Base-by-base conservation (phyloP, 2,797 vertebrate species). In the Amblyopsis hoosieri region DNA sequence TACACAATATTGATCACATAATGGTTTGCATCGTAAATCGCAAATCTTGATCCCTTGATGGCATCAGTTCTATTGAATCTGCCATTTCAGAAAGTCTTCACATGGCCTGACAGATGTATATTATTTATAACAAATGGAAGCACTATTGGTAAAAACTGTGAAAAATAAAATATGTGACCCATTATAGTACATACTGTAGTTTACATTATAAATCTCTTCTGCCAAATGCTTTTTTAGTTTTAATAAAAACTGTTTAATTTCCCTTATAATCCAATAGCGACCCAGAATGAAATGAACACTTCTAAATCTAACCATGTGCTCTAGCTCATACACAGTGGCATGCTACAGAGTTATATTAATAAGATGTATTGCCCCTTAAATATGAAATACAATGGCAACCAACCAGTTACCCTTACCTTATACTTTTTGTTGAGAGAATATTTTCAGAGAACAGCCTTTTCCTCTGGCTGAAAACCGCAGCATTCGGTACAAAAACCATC, bases 241-340 rank as follows among this genome's bases (percentile, higher is more conserved):
- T 72, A 86, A 87, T 90, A 79, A 89, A 76, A 72, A 64, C 45
- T 0, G 62, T 49, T 49, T 88, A 88, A 91, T 92, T 91, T 90
- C 86, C 85, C 89, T 47, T 42, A 82, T 74, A 86, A 78, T 70
- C 17, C 42, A 58, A 61, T 62, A 67, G 64, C 78, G 72, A 17
- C 81, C 86, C 79, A 84, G 83, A 51, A 57, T 46, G 73, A 65
- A 60, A 63, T 64, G 57, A 48, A 78, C 13, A 67, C 53, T 68
- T 29, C 45, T 73, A 79, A 87, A 78, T 75, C 64, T 75, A 66
- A 42, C 23, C n/a, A 58, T 71, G 52, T 48, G 37, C 13, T 7
- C 29, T 9, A 53, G n/a, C 13, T 54, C 52, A 61, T 14, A 51
- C 58, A 57, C 52, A 74, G 48, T 6, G 13, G 47, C 66, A 64